A percentile compares a stretch with the other conserved stretches of the same genome.
phyloP scores from a whole-genome alignment of 64 coral and sea anemone species.

The Stylophora pistillata region DNA sequence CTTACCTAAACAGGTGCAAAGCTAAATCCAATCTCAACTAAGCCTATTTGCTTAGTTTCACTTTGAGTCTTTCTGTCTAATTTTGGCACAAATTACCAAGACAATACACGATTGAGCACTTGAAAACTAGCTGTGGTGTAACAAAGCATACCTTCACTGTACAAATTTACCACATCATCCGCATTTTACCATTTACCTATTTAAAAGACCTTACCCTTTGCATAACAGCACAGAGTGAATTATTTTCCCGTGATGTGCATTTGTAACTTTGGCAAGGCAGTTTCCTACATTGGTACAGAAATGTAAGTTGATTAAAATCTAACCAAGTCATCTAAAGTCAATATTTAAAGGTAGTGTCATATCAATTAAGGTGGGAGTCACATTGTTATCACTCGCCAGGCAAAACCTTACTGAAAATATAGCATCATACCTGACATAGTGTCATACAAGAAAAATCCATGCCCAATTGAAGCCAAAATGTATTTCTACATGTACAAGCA shows the following conservation, averaged over 20 bases:
- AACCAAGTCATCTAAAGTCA: not conserved
- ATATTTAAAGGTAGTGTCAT: too few relatives aligned
- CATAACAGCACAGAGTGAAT: constrained; percentile 72
- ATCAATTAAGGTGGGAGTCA: too few relatives aligned
- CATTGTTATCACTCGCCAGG: not conserved
- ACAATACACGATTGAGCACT: too few relatives aligned
- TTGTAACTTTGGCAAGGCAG: constrained; percentile 72
- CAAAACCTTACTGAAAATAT: not conserved
- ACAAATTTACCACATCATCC: not conserved
- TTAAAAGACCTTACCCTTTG: constrained; percentile 68
- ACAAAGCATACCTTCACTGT: not conserved
- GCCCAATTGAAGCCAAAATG: constrained; percentile 96
- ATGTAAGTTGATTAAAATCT: not conserved
- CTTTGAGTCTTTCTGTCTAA: too few relatives aligned
- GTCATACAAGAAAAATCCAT: constrained; percentile 96
- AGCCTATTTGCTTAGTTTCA: too few relatives aligned
- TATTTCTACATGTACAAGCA: constrained; percentile 77
- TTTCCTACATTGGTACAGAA: constrained; percentile 40
- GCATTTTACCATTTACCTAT: not conserved
- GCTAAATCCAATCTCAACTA: too few relatives aligned
- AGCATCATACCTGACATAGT: constrained; percentile 69
- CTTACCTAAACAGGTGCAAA: too few relatives aligned
- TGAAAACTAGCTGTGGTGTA: too few relatives aligned
- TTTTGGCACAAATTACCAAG: too few relatives aligned
- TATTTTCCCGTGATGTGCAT: constrained; percentile 89